phyloP scores from a whole-genome alignment of 2,888 invertebrate genomes.

The Capitulum mitella region DNA sequence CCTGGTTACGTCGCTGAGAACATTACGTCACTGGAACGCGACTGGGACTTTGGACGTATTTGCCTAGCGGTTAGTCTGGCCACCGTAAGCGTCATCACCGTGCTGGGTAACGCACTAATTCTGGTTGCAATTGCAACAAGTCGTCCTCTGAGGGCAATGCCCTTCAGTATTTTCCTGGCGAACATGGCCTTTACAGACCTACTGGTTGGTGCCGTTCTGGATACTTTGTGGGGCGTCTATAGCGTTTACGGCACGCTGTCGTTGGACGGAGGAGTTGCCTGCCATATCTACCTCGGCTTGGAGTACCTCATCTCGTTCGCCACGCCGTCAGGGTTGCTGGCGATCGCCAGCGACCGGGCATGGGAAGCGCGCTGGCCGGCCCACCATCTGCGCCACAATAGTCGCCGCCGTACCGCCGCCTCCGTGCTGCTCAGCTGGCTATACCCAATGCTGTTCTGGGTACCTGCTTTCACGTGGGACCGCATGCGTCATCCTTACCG shows the following conservation, averaged over 20 bases:
- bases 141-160: neutral
- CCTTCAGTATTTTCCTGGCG: neutral
- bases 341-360: neutral
- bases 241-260: neutral
- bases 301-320: conserved; percentile 9
- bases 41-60: neutral
- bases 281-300: neutral
- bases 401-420: neutral
- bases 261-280: neutral
- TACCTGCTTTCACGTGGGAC: neutral
- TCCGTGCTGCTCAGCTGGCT: neutral
- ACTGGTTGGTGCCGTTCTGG: neutral
- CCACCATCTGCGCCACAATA: neutral
- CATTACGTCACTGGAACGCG: too few relatives aligned
- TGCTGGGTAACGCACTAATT: neutral
- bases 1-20: too few relatives aligned
- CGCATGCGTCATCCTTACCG: neutral
- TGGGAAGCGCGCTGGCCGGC: neutral
- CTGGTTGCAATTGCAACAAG: neutral
- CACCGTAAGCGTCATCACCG: neutral
- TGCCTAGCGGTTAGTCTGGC: neutral
- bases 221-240: neutral
- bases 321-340: neutral
- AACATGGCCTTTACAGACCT: neutral
- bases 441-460: neutral